Evolutionary conservation across 2,797 vertebrate genomes (phyloP).

Genomic region (Corythornis leucogaster): DNA sequence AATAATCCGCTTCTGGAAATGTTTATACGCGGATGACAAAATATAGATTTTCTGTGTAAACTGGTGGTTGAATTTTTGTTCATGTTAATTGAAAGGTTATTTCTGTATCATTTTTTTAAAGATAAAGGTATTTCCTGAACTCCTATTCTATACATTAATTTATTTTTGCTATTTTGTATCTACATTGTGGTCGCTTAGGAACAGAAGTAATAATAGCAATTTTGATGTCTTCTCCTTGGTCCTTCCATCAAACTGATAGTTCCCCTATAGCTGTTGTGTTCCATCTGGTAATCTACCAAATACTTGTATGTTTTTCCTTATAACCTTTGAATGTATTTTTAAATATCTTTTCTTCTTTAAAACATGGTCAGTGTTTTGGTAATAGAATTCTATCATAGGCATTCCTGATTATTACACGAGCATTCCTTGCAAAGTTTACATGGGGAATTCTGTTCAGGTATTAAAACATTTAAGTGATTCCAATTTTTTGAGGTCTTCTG

Average conservation of each 20-base stretch:
- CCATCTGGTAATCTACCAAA: background rate
- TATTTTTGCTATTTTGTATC: background rate
- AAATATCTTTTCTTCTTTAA: background rate
- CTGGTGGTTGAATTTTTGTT: background rate
- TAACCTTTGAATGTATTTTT: background rate
- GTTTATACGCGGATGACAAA: constrained; percentile 41
- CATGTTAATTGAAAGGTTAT: background rate
- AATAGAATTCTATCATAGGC: background rate
- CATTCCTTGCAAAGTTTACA: background rate
- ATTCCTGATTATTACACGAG: background rate
- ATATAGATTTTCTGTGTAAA: constrained; percentile 22
- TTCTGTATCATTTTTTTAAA: background rate
- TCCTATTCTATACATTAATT: background rate
- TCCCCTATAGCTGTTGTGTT: background rate
- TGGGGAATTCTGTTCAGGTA: background rate
- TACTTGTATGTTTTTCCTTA: constrained; percentile 12
- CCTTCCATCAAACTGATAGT: background rate
- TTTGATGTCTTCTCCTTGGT: background rate
- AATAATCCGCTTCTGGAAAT: constrained; percentile 30
- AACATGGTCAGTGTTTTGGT: constrained; percentile 5
- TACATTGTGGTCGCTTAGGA: background rate
- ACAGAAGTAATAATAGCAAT: background rate
- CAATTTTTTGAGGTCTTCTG: background rate
- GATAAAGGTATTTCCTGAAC: background rate
- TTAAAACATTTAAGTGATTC: background rate